These are phyloP conservation scores for Gymnothorax reevesii DNA, from an alignment of 2,797 vertebrate genomes.

Conservation along the genomic window DNA sequence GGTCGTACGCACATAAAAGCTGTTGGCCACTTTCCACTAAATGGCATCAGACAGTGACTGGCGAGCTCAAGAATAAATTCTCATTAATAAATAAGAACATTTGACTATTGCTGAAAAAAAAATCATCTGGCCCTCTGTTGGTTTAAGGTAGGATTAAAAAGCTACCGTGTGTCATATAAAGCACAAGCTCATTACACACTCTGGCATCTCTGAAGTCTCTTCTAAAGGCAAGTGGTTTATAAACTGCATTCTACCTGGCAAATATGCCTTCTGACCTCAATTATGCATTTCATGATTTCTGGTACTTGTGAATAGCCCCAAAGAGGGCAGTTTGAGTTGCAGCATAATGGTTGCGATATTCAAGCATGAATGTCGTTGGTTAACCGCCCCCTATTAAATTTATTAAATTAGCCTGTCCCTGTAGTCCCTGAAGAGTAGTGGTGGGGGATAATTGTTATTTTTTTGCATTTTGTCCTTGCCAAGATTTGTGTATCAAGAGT, in stretches of 20 bases:
- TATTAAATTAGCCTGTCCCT: neutral
- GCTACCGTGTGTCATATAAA: constrained; percentile 52
- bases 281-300: neutral
- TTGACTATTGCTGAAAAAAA: constrained; percentile 28
- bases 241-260: neutral
- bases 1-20: neutral
- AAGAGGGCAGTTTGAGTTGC: constrained; percentile 3
- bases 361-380: neutral
- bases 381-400: neutral
- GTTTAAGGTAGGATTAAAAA: constrained; percentile 50
- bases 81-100: constrained; percentile 30
- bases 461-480: neutral
- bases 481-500: neutral
- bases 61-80: too few relatives aligned
- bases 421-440: neutral
- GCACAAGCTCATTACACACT: constrained; percentile 39
- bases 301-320: neutral
- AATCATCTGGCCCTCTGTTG: neutral
- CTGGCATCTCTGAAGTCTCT: constrained; percentile 29
- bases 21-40: neutral
- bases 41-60: neutral
- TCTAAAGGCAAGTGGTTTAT: neutral
- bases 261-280: neutral
- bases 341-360: neutral
- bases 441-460: neutral